Evolutionary conservation across 2,113 vertebrate genomes (phyloP).

Genomic region (Brachyhypopomus occidentalis): DNA sequence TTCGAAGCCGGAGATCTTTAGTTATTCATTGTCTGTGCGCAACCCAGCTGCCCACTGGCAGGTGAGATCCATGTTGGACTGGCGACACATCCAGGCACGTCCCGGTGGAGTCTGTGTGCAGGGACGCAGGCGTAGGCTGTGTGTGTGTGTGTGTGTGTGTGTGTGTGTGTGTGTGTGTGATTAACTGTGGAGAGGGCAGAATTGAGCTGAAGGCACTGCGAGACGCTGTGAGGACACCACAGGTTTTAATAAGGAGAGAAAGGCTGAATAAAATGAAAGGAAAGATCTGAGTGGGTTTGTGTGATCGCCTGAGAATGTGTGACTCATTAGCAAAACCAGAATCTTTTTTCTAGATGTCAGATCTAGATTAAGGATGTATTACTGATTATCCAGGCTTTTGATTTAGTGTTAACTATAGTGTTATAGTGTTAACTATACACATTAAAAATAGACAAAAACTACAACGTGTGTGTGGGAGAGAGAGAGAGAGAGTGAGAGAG

Average conservation of each 20-base stretch:
- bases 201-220: slow-evolving; percentile 3
- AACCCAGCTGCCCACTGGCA: not conserved
- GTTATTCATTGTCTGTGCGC: slow-evolving; percentile 32
- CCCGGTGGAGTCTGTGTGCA: no score
- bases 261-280: not conserved
- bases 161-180: slow-evolving; percentile 16
- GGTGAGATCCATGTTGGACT: no score
- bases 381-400: not conserved
- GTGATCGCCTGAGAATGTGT: not conserved
- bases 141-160: no score
- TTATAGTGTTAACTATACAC: no score
- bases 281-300: slow-evolving; percentile 1
- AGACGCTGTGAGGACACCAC: not conserved
- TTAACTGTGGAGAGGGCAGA: not conserved
- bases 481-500: slow-evolving; percentile 28
- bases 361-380: slow-evolving; percentile 39
- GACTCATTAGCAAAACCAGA: slow-evolving; percentile 16
- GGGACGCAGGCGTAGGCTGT: no score
- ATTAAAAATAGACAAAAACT: not conserved
- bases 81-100: not conserved
- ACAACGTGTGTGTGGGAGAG: not conserved
- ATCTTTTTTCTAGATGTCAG: slow-evolving; percentile 33
- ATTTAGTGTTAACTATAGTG: slow-evolving; percentile 11
- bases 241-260: not conserved
- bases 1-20: not conserved